A percentile compares a stretch with the other conserved stretches of the same genome.
phyloP scores from a whole-genome alignment of 2,113 vertebrate genomes.

The Lipotes vexillifer region DNA sequence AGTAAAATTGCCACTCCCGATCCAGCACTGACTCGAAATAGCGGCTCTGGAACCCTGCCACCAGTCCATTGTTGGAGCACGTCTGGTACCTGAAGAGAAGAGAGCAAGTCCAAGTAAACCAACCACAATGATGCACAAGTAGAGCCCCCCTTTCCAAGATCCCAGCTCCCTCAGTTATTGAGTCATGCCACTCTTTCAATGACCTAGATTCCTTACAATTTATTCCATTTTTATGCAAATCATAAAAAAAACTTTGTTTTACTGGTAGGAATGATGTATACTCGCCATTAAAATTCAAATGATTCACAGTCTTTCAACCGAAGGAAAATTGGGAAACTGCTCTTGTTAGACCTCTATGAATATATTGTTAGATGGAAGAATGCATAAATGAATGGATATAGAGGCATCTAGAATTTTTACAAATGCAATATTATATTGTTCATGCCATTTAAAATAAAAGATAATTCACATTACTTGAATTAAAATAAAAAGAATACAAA shows the following conservation, averaged over 20 bases:
- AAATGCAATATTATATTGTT: not conserved
- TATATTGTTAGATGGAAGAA: not conserved
- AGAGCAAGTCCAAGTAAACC: not conserved
- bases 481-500: not conserved
- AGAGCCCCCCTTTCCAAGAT: not conserved
- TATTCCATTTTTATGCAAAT: not conserved
- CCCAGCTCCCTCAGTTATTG: not conserved
- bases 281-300: not conserved
- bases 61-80: slow-evolving; percentile 93
- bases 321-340: not conserved
- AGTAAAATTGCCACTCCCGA: slow-evolving; percentile 98
- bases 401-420: not conserved
- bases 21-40: slow-evolving; percentile 95
- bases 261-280: not conserved
- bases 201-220: not conserved
- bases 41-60: slow-evolving; percentile 94
- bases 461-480: not conserved
- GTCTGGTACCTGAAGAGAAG: slow-evolving; percentile 88
- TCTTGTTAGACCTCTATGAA: not conserved
- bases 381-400: not conserved
- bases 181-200: not conserved
- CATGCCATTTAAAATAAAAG: not conserved
- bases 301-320: not conserved
- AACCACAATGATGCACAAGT: accelerated
- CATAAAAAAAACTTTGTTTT: not conserved